A percentile compares a stretch with the other conserved stretches of the same genome.
Evolutionary conservation across 2,797 vertebrate genomes (phyloP).

Genomic region (Rhincodon typus): DNA sequence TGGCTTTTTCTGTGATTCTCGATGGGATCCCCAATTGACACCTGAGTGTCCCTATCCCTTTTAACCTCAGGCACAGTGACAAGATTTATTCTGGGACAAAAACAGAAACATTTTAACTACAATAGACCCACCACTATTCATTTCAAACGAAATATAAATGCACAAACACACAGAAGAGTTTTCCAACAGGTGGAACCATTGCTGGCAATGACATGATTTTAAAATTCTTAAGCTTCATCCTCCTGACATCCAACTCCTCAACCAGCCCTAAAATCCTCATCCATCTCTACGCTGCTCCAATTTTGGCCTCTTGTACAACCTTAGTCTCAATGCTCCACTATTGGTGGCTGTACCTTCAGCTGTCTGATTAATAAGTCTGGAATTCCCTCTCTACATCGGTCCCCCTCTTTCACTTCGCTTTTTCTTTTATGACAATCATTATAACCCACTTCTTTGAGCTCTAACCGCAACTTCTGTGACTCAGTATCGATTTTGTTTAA

Average conservation of each 20-base stretch:
- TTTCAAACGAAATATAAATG: background rate
- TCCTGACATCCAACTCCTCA: background rate
- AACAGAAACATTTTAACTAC: background rate
- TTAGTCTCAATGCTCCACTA: no score
- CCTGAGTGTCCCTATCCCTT: background rate
- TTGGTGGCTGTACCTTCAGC: background rate
- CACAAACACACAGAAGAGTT: background rate
- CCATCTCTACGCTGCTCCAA: background rate
- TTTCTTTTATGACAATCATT: background rate
- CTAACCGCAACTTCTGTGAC: background rate
- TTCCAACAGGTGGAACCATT: background rate
- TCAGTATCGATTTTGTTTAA: background rate
- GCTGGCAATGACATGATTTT: background rate
- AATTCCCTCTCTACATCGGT: background rate
- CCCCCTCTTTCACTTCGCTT: background rate
- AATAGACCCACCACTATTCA: background rate
- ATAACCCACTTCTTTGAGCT: background rate
- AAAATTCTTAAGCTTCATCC: background rate
- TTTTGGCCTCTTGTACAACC: background rate
- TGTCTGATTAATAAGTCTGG: background rate
- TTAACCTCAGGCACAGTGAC: background rate
- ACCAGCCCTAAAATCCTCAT: background rate
- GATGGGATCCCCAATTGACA: background rate
- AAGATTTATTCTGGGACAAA: background rate
- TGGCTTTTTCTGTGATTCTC: background rate